Evolutionary conservation across 92 coral and sea anemone species (phyloP).

Genomic region (Parazoanthus swiftii): DNA sequence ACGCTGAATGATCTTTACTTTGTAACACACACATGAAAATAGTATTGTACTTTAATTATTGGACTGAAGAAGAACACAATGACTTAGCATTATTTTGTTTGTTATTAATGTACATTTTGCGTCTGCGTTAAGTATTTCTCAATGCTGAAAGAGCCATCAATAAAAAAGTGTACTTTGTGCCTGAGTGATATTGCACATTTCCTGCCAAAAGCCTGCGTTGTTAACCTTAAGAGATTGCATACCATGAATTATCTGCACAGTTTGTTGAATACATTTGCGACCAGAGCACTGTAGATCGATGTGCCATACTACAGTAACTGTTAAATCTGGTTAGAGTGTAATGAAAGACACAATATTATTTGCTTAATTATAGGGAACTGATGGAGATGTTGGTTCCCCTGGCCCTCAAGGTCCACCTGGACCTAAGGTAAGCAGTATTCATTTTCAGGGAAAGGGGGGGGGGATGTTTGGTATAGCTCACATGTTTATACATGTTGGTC

Average conservation of each 20-base stretch:
- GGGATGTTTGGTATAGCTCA: background rate
- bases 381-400: conserved; percentile 9
- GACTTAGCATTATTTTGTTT: too few relatives aligned
- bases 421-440: conserved; percentile 8
- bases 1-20: background rate
- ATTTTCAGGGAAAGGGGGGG: background rate
- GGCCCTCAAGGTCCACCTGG: conserved; percentile 19
- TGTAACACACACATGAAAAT: background rate
- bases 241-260: background rate
- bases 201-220: too few relatives aligned
- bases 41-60: too few relatives aligned
- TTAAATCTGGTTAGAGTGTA: background rate
- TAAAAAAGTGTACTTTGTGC: too few relatives aligned
- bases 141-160: too few relatives aligned
- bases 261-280: background rate
- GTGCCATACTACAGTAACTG: background rate
- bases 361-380: conserved; percentile 9
- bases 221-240: too few relatives aligned
- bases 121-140: too few relatives aligned
- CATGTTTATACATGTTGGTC: too few relatives aligned
- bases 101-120: too few relatives aligned
- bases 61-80: too few relatives aligned
- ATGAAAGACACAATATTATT: too few relatives aligned
- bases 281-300: background rate
- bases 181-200: too few relatives aligned